A percentile compares a stretch with the other conserved stretches of the same genome.
phyloP scores from a whole-genome alignment of 2,113 vertebrate genomes.

The Serranochromis macrocephalus region DNA sequence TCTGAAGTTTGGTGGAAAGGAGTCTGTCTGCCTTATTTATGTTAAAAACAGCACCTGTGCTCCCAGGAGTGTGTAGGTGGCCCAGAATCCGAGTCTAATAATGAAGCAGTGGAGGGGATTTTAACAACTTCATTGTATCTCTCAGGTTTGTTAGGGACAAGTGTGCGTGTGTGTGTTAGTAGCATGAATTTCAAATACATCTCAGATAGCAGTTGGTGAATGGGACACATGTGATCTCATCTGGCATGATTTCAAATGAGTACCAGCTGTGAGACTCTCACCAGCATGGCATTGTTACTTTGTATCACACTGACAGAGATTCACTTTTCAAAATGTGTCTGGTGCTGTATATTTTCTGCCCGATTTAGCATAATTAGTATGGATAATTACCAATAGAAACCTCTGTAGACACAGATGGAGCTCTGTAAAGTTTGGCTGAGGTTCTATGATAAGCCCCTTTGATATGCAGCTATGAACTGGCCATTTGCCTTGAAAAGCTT shows the following conservation, averaged over 20 bases:
- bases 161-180: not conserved
- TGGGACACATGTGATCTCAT: slow-evolving; percentile 35
- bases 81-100: slow-evolving; percentile 14
- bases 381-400: slow-evolving; percentile 2
- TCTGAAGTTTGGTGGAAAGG: not conserved
- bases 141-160: not conserved
- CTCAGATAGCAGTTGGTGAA: slow-evolving; percentile 39
- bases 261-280: slow-evolving; percentile 36
- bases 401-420: slow-evolving; percentile 20
- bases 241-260: slow-evolving; percentile 15
- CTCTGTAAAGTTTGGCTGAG: not conserved
- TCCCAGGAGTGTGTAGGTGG: slow-evolving; percentile 26
- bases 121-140: not conserved
- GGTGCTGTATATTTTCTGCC: slow-evolving; percentile 19
- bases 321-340: slow-evolving; percentile 13
- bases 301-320: slow-evolving; percentile 9
- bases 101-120: slow-evolving; percentile 1
- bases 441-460: not conserved
- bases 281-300: slow-evolving; percentile 31
- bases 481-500: not conserved
- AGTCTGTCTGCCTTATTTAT: not conserved
- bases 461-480: not conserved
- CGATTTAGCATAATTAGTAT: slow-evolving; percentile 43
- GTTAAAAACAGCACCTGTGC: slow-evolving; percentile 14
- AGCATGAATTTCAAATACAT: not conserved